Evolutionary conservation across 1,140 invertebrate genomes (phyloP).

Genomic region (Contarinia nasturtii): DNA sequence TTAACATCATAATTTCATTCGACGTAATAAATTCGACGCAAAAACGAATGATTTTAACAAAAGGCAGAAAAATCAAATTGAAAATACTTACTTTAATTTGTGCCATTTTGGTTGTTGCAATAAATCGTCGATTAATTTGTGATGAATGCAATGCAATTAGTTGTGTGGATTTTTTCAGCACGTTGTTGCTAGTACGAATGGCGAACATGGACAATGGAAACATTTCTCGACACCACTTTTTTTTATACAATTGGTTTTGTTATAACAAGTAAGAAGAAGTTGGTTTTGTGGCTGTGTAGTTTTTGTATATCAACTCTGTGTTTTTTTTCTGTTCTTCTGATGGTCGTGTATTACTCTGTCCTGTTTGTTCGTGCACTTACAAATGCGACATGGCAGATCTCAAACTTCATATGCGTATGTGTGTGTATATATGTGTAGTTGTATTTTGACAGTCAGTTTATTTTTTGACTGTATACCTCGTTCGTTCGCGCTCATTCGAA

Average conservation of each 20-base stretch:
- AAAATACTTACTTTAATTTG: constrained; percentile 3
- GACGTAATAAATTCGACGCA: neutral
- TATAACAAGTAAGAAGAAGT: neutral
- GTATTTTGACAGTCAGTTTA: no score
- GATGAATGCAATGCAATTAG: neutral
- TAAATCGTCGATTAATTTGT: neutral
- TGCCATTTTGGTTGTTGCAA: constrained; percentile 3
- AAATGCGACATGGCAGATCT: no score
- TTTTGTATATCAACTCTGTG: neutral
- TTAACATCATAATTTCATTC: neutral
- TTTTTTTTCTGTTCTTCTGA: no score
- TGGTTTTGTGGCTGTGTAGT: neutral
- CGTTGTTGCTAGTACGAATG: neutral
- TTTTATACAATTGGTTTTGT: neutral
- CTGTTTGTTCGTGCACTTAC: no score
- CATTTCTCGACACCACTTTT: neutral
- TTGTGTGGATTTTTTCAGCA: no score
- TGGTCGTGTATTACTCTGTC: no score
- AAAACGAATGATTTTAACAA: neutral
- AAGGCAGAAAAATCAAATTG: neutral
- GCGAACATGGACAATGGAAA: neutral
- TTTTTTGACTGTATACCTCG: no score
- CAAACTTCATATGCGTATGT: no score
- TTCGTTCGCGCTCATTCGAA: no score
- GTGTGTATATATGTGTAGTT: no score